phyloP scores from a whole-genome alignment of 2,113 vertebrate genomes.

The Gavialis gangeticus region DNA sequence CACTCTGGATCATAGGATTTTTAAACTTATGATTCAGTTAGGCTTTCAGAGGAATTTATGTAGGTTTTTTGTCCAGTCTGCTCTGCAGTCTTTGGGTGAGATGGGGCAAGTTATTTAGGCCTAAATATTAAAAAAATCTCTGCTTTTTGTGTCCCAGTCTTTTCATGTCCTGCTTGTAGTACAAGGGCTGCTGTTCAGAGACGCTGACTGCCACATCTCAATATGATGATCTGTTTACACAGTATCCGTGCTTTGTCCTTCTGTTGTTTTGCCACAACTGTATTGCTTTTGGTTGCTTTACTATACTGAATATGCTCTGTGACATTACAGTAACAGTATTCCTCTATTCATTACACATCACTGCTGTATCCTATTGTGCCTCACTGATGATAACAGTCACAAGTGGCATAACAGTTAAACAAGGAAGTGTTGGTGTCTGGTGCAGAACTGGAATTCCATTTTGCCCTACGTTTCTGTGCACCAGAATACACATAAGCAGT shows the following conservation, averaged over 20 bases:
- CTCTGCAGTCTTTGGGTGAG: background rate
- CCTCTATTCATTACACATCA: accelerated
- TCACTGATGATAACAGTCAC: background rate
- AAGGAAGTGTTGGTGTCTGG: background rate
- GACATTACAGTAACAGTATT: background rate
- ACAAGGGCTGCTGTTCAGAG: background rate
- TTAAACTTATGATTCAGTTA: background rate
- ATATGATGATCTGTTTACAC: background rate
- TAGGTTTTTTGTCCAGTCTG: background rate
- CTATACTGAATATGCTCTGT: background rate
- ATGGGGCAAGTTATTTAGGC: background rate
- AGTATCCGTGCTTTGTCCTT: background rate
- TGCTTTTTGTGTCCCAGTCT: background rate
- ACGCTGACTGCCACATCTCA: background rate
- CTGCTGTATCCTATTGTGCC: background rate
- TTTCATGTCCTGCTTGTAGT: background rate
- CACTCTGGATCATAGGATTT: background rate
- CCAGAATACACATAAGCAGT: background rate
- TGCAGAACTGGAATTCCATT: background rate
- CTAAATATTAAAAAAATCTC: accelerated
- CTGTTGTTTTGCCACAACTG: background rate
- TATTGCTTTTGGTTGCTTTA: background rate
- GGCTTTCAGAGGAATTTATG: background rate
- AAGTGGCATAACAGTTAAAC: background rate
- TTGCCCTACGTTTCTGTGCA: background rate